Percentiles rank a stretch among this genome's conserved stretches.
phyloP scores from a whole-genome alignment of 2,888 invertebrate genomes.

The Pristionchus maxplancki region DNA sequence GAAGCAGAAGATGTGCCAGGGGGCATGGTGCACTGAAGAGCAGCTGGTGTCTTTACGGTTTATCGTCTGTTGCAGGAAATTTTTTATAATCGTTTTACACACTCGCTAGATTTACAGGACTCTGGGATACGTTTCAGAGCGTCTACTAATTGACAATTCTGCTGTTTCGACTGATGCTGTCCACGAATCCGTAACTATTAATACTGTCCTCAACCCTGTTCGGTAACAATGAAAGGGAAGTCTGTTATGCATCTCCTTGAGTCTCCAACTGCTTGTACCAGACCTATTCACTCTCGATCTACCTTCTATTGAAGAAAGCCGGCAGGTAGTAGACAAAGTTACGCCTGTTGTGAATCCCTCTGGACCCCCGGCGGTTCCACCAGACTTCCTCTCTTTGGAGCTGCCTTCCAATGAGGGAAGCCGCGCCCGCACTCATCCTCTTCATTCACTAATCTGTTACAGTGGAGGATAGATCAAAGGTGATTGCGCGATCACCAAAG shows the following conservation, averaged over 20 bases:
- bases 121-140: no score
- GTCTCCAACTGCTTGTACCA: no score
- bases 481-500: neutral
- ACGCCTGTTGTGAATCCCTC: neutral
- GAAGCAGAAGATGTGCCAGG: neutral
- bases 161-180: no score
- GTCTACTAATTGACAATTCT: no score
- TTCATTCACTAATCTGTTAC: slow-evolving; percentile 17
- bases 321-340: neutral
- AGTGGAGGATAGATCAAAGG: neutral
- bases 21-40: neutral
- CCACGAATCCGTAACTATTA: no score
- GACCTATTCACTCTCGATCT: no score
- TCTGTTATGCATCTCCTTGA: neutral
- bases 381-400: neutral
- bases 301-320: no score
- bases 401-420: neutral
- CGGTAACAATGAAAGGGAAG: neutral
- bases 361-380: neutral
- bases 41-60: neutral
- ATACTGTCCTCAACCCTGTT: neutral
- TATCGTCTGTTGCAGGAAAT: neutral
- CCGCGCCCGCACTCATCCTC: neutral
- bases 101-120: no score
- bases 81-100: no score